Evolutionary conservation across 1,140 invertebrate species (phyloP).

Genomic region (Neuroterus valhalla): DNA sequence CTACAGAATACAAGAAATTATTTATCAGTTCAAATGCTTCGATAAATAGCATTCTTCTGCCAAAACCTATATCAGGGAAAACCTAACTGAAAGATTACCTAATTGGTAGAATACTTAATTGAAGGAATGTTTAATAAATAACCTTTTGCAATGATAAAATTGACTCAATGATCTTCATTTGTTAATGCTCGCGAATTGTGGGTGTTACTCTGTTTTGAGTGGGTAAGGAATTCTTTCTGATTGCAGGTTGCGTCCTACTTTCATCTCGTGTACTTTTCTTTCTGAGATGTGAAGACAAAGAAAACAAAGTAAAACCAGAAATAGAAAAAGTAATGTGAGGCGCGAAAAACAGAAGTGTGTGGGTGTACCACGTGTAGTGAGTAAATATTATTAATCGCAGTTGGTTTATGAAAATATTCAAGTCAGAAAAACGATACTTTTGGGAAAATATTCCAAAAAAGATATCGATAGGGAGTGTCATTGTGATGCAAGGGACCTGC

Average conservation of each 20-base stretch:
- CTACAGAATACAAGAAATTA: too few species aligned
- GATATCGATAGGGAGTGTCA: constrained; percentile 45
- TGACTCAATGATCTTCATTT: neutral
- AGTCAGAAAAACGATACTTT: neutral
- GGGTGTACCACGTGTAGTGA: constrained; percentile 10
- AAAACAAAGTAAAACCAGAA: neutral
- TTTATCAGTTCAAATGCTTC: too few species aligned
- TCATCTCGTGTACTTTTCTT: neutral
- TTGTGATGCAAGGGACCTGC: constrained; percentile 53
- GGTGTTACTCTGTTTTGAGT: neutral
- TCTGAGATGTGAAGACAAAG: too few species aligned
- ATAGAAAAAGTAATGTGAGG: neutral
- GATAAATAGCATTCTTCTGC: too few species aligned
- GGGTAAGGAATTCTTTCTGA: neutral
- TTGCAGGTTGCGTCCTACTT: neutral
- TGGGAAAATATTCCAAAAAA: constrained; percentile 30
- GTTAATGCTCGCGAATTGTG: neutral
- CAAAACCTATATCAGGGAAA: too few species aligned
- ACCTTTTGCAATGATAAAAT: neutral
- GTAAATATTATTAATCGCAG: neutral
- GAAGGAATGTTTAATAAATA: neutral
- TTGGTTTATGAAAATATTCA: neutral
- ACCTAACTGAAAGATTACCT: neutral
- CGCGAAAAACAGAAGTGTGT: constrained; percentile 10
- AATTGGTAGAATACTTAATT: neutral